Base-by-base conservation (phyloP, 2,113 vertebrate genomes). In the Myotis yumanensis region DNA sequence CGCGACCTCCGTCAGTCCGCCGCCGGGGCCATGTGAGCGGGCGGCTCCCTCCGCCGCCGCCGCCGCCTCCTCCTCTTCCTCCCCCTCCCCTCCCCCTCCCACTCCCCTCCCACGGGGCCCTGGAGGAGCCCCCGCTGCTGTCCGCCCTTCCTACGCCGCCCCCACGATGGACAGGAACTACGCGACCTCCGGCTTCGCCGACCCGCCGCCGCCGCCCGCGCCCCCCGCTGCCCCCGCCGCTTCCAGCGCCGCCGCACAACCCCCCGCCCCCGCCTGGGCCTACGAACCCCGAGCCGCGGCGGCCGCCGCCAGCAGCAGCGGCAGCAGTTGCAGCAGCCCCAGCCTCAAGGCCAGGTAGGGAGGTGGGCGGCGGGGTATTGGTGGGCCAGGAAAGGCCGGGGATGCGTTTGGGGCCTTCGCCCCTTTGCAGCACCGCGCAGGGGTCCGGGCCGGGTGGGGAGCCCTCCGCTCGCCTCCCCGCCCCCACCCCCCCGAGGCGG, bases 161-260 rank as follows among this genome's bases (percentile, higher is more conserved):
- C 98, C 98, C 98, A 98, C 98, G 98, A 99, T 99, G 99, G 99
- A 99, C 98, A 99, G 99, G 98, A 99, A 98, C 98, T 99, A 99
- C 98, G 98, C 99, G 98, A 98, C 98, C 98, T 98, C 99, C 95
- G 98, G 98, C 99, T 99, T 99, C 96, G 97, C 98, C 94, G 99
- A 99, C 97, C 98, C 98, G 98, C 98, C 96, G 99, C 98, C 96
- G 98, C 98, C 98, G 98, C 98, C 98, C 98, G 52, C 98, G 98
- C 82, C 92, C 89, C 94, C 82, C 52, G 54, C 84, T 97, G 98
- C 80, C 83, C 68, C 72, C 28, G 8, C 98, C 99, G 98, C 98
- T 97, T 98, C 90, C 97, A 96, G 96, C 98, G 66, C 98, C 98
- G 84, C 97, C 97, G 96, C 95, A 46, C 97, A 92, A 43, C 97